Evolutionary conservation across 2,888 invertebrate genomes (phyloP).

Genomic region (Chloromyia formosa): DNA sequence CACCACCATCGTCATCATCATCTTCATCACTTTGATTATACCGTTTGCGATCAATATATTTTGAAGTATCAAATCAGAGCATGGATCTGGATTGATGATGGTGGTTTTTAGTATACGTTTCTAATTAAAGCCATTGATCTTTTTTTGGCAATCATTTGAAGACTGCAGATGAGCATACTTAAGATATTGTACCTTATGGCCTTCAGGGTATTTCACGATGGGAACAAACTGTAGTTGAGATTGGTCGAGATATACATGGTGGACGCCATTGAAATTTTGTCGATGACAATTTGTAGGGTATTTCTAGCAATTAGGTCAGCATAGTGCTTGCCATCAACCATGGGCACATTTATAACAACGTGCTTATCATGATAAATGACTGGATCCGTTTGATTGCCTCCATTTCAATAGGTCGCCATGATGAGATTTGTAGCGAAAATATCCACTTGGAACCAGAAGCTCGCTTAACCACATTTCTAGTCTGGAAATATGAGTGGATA

Average conservation of each 20-base stretch:
- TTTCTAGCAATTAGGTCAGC: neutral
- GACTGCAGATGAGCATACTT: slow-evolving; percentile 24
- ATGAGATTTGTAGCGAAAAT: too few species aligned
- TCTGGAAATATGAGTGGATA: too few species aligned
- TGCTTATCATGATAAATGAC: too few species aligned
- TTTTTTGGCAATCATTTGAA: slow-evolving; percentile 27
- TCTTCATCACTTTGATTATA: neutral
- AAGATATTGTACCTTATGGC: slow-evolving; percentile 3
- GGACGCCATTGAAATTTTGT: neutral
- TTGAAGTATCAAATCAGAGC: neutral
- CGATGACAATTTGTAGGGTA: neutral
- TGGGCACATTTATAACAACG: too few species aligned
- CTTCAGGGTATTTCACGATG: neutral
- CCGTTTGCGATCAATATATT: neutral
- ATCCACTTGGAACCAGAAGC: too few species aligned
- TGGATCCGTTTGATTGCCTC: too few species aligned
- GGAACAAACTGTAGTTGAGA: neutral
- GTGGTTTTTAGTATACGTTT: slow-evolving; percentile 16
- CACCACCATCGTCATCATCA: slow-evolving; percentile 1
- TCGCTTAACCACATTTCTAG: too few species aligned
- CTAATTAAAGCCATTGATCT: slow-evolving; percentile 29
- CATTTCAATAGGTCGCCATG: too few species aligned
- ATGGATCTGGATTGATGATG: neutral
- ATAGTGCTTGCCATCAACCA: neutral
- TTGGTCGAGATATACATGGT: neutral